These are phyloP conservation scores for Hippocampus mohnikei DNA, from an alignment of 2,113 vertebrate species.

Conservation along the genomic window DNA sequence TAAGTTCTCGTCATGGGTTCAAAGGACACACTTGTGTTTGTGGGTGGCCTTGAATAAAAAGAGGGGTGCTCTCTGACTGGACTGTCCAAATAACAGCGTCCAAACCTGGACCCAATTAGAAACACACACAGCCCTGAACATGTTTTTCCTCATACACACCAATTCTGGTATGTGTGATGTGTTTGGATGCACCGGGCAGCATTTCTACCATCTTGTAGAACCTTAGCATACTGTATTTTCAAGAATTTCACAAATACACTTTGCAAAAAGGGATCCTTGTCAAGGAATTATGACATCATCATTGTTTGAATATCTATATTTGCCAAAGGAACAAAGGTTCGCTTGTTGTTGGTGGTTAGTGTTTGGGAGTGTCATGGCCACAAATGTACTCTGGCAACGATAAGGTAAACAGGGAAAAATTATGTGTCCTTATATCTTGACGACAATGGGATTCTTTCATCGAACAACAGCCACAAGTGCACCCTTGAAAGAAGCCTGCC, in stretches of 20 bases:
- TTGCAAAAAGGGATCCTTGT: not conserved
- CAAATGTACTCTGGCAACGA: not conserved
- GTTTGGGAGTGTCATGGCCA: not conserved
- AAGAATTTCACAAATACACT: too few species aligned
- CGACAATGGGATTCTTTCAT: not conserved
- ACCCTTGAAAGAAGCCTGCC: not conserved
- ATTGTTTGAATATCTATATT: not conserved
- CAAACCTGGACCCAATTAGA: constrained; percentile 57
- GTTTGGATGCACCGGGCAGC: not conserved
- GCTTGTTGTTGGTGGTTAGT: not conserved
- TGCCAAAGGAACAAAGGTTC: not conserved
- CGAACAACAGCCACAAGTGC: not conserved
- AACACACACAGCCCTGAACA: constrained; percentile 39
- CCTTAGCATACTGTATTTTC: too few species aligned
- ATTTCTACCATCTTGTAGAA: not conserved
- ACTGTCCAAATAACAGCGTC: constrained; percentile 25
- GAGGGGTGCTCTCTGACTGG: constrained; percentile 9
- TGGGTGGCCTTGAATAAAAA: constrained; percentile 23
- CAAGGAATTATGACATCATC: not conserved
- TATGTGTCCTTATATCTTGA: not conserved
- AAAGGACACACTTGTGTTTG: constrained; percentile 21
- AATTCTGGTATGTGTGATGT: not conserved
- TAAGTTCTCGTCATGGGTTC: constrained; percentile 31
- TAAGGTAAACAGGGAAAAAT: not conserved
- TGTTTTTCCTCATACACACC: not conserved